phyloP scores from a whole-genome alignment of 2,888 invertebrate genomes.

The Netelia melanura region DNA sequence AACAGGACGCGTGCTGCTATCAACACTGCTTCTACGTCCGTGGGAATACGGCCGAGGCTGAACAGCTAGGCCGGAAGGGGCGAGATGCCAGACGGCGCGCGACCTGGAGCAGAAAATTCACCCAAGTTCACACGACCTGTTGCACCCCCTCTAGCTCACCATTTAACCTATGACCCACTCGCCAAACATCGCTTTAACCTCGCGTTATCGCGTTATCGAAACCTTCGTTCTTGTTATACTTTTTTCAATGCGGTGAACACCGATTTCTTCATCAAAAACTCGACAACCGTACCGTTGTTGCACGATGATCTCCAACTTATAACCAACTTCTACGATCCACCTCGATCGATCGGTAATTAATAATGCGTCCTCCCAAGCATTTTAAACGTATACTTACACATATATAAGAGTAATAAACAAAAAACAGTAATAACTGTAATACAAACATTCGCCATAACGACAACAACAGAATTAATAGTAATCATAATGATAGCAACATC shows the following conservation, averaged over 20 bases:
- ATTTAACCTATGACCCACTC: conserved; percentile 85
- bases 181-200: conserved; percentile 85
- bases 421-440: too few relatives aligned
- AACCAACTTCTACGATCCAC: neutral
- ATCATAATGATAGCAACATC: too few relatives aligned
- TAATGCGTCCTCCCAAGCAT: too few relatives aligned
- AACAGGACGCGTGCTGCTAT: conserved; percentile 73
- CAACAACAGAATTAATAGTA: neutral
- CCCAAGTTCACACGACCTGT: conserved; percentile 85
- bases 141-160: conserved; percentile 84
- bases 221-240: conserved; percentile 72
- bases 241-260: conserved; percentile 33
- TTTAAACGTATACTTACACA: neutral
- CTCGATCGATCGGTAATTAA: neutral
- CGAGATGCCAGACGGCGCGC: conserved; percentile 82
- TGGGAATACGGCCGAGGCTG: conserved; percentile 65
- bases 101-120: conserved; percentile 84
- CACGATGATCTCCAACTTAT: conserved; percentile 19
- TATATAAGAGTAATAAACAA: neutral
- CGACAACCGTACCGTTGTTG: conserved; percentile 59
- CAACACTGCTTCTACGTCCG: conserved; percentile 53
- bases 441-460: too few relatives aligned
- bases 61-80: conserved; percentile 70
- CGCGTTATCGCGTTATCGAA: conserved; percentile 84
- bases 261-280: conserved; percentile 48